A percentile compares a stretch with the other conserved stretches of the same genome.
These are phyloP conservation scores for Protophormia terraenovae DNA, from an alignment of 2,888 invertebrate species.

Conservation along the genomic window DNA sequence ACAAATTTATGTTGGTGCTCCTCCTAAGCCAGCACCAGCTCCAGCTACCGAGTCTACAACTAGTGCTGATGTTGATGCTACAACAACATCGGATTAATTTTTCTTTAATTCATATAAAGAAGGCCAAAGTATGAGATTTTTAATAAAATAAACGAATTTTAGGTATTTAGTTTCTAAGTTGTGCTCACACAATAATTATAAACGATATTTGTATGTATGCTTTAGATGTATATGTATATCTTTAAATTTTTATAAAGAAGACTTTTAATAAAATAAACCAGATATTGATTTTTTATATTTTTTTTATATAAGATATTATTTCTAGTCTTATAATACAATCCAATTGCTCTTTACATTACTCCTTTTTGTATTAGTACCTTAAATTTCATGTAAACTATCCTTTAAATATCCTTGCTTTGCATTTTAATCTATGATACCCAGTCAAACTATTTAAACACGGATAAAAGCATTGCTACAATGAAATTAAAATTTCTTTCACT, in stretches of 20 bases:
- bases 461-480: not conserved
- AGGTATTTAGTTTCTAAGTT: slow-evolving; percentile 2
- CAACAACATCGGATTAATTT: slow-evolving; percentile 40
- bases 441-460: not conserved
- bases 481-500: too few species aligned
- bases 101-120: not conserved
- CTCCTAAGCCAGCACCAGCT: slow-evolving; percentile 23
- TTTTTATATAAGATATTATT: too few species aligned
- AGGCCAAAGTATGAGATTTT: not conserved
- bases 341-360: too few species aligned
- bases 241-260: not conserved
- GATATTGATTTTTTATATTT: too few species aligned
- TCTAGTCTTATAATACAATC: too few species aligned
- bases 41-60: slow-evolving; percentile 44
- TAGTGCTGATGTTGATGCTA: slow-evolving; percentile 15
- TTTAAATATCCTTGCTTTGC: not conserved
- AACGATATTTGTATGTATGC: not conserved
- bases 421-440: not conserved
- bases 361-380: too few species aligned
- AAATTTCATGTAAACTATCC: not conserved
- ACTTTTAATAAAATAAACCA: not conserved
- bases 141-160: slow-evolving; percentile 5
- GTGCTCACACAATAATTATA: not conserved
- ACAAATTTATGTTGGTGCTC: slow-evolving; percentile 50
- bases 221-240: not conserved